Conservation (phyloP, 2,888 invertebrate genomes). For the Listrodromus nycthemerus region DNA sequence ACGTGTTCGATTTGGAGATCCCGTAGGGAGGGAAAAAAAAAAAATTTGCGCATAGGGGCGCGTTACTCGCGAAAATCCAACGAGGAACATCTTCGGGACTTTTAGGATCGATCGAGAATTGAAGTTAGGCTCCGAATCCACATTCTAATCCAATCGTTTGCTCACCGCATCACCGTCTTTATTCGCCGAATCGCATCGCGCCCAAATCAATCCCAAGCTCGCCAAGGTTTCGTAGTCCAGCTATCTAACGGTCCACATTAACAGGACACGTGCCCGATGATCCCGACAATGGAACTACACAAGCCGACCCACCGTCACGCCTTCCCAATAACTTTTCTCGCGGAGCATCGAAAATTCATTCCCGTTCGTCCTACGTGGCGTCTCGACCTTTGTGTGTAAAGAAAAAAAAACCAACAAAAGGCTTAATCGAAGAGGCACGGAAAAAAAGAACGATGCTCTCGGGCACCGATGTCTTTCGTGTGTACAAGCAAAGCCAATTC, state of each 20-base stretch:
- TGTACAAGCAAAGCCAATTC: conserved; percentile 2
- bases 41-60: too few relatives aligned
- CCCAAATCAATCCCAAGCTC: not conserved
- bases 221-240: not conserved
- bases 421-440: not conserved
- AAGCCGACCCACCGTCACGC: conserved; percentile 39
- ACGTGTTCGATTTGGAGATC: too few relatives aligned
- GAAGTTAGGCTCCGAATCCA: too few relatives aligned
- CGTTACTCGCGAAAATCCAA: too few relatives aligned
- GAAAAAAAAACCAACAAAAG: conserved; percentile 2
- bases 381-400: conserved; percentile 19
- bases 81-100: too few relatives aligned
- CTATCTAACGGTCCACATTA: conserved; percentile 38
- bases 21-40: too few relatives aligned
- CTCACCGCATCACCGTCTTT: not conserved
- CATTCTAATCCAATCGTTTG: not conserved
- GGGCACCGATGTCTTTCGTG: not conserved
- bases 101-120: too few relatives aligned
- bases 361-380: conserved; percentile 37
- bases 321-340: conserved; percentile 19
- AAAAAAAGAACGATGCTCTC: conserved; percentile 13
- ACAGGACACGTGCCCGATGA: conserved; percentile 44
- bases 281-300: conserved; percentile 44
- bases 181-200: not conserved
- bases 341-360: conserved; percentile 12